Evolutionary conservation across 2,797 vertebrate genomes (phyloP), one percentile per base, ranked within the genome.

Genomic region (Sternarchorhynchus goeldii): DNA sequence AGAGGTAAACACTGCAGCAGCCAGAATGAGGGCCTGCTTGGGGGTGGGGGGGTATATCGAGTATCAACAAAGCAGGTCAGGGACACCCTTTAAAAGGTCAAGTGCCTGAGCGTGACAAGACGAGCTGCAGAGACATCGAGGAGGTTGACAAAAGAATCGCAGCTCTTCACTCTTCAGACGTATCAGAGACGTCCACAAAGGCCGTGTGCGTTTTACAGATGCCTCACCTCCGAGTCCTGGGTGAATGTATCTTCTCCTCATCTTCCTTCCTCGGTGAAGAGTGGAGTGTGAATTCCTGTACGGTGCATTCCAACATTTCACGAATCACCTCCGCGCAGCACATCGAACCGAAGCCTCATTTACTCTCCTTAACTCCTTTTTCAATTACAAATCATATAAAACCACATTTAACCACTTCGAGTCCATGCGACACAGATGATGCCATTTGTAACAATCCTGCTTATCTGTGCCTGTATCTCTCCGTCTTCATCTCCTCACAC

Each of bases 331-430:
- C 77, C 58, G 71, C 80, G 84, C 45, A 77, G 71, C 71, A 80
- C 76, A 88, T 86, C 81, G 82, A 83, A 87, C 70, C 45, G 68
- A 78, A 73, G 64, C 79, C 76, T 84, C 73, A 83, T 89, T 85
- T 86, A 87, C 89, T 91, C 80, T 86, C 69, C 84, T 87, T 89
- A 86, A 90, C 87, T 88, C 78, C 71, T 89, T 88, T 25, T 90
- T 89, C 85, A 88, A 88, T 90, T 90, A 89, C 84, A 79, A 25
- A 86, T 86, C 85, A 81, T 78, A 86, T 73, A 50, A 86, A 69
- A 81, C 73, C 86, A 69, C 34, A 67, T 77, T 87, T 88, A 85
- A 83, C 86, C 82, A 75, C 31, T 84, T 88, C 60, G 39, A 34
- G 65, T 25, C 60, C 21, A 56, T 21, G 4, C 7, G 1, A n/a